A percentile compares a stretch with the other conserved stretches of the same genome.
phyloP scores from a whole-genome alignment of 1,140 invertebrate genomes.

The Metaphire vulgaris region DNA sequence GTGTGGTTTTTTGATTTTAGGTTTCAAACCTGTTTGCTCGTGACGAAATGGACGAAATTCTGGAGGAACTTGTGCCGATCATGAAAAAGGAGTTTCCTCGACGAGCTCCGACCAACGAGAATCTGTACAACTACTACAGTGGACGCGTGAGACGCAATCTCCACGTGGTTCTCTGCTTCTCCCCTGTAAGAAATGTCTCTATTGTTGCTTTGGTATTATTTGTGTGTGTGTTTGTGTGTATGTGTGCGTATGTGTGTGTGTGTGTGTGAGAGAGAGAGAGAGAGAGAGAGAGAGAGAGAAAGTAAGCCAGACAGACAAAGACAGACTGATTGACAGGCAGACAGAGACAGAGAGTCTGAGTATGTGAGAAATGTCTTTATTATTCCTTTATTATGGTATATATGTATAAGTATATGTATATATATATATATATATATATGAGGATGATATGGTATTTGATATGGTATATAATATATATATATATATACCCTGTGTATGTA shows the following conservation, averaged over 20 bases:
- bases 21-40: constrained; percentile 87
- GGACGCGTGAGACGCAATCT: constrained; percentile 83
- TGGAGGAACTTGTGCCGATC: constrained; percentile 80
- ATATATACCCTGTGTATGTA: too few species aligned
- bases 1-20: constrained; percentile 32
- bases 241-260: constrained; percentile 1
- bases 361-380: too few species aligned
- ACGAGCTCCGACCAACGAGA: constrained; percentile 75
- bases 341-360: too few species aligned
- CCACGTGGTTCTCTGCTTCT: constrained; percentile 92
- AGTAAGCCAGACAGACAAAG: too few species aligned
- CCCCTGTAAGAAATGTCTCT: constrained; percentile 63
- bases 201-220: too few species aligned
- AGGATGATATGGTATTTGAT: too few species aligned
- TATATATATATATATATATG: too few species aligned
- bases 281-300: constrained; percentile 8
- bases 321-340: too few species aligned
- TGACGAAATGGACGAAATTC: constrained; percentile 90
- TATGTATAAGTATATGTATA: too few species aligned
- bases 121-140: constrained; percentile 88
- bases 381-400: too few species aligned
- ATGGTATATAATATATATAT: too few species aligned
- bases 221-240: too few species aligned
- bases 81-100: constrained; percentile 92
- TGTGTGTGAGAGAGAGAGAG: background rate